Base-by-base conservation (phyloP, 2,888 invertebrate genomes). In the Nemotelus pantherinus region DNA sequence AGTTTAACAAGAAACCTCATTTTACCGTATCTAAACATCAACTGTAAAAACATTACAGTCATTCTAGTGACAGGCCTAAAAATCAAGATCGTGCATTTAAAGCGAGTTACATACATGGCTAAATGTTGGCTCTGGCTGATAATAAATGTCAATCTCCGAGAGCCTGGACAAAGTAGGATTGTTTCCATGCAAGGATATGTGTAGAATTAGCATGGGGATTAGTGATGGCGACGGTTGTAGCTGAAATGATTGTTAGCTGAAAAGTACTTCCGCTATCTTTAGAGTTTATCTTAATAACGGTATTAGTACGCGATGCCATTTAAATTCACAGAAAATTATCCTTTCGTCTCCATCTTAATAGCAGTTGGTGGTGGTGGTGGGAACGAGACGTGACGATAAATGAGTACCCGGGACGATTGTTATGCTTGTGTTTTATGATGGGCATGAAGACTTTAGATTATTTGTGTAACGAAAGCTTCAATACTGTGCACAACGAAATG, bases 321-420 rank as follows among this genome's bases (percentile, higher is more conserved):
- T 7, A 63, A 63, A 43, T 63, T 63, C 63, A 63, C 41, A 63
- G 63, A 63, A 63, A 63, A 63, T 63, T 63, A 63, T 63, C 63
- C 63, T 6, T 43, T 63, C 43, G 43, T 25, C 25, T 25, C 25
- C 25, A 25, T 25, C 25, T 25, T 25, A 25, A 25, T 25, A 25
- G 25, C 25, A 25, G 25, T 25, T 25, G 25, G 25, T 25, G 25
- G 25, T 25, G 25, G 25, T 1, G 25, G 25, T 25, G 25, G 25
- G 25, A 25, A 25, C 25, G 25, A 25, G 25, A 25, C 9, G 25
- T 10, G 9, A 41, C 9, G 50, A 50, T 50, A 50, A 50, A 50
- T 1, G 50, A 7, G 9, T 7, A 5, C 5, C 50, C 9, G 50
- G 39, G 43, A 41, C 43, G 41, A 63, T 3, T 5, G 9, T 43